Base-by-base conservation (phyloP, 2,113 vertebrate genomes). In the Speoplatyrhinus poulsoni region DNA sequence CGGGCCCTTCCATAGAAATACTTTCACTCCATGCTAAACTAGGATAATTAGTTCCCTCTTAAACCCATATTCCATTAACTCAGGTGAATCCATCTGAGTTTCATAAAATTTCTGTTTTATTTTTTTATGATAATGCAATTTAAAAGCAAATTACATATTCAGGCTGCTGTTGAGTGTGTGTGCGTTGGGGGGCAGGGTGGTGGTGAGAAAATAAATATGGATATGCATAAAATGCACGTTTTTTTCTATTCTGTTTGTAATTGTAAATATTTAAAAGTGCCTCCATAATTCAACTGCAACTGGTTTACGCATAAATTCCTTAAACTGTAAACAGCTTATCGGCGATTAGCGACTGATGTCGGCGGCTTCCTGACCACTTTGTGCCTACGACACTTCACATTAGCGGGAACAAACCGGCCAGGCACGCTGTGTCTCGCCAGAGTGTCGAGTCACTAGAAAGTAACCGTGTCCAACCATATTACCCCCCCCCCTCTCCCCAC, bases 1-100 rank as follows among this genome's bases (percentile, higher is more conserved):
- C 83, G 76, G 77, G 54, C 62, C 81, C 76, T 82, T 81, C 81
- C 88, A 89, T 83, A 89, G 82, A 90, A 92, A 91, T 74, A 82
- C 83, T 88, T 92, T 92, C 81, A 87, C 77, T 88, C 81, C 67
- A 79, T 33, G 80, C 83, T 87, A 92, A 91, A 93, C 84, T 84
- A 56, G 74, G 87, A 92, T 93, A 93, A 93, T 92, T 93, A 92
- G 90, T 92, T 93, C 80, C 85, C 88, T 88, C 89, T 91, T 92
- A 92, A 93, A 92, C 85, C 88, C 91, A 89, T 91, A 92, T 93
- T 93, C 91, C 93, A 93, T 93, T 93, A 91, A 92, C 86, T 90
- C 90, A 91, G 91, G 90, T 90, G 88, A 92, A 91, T 89, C 88
- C 87, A 88, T 87, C 87, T 77, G 82, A 91, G 87, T 87, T 89